Conservation (phyloP, 2,113 vertebrate species). For the pig (Sus scrofa) region DNA sequence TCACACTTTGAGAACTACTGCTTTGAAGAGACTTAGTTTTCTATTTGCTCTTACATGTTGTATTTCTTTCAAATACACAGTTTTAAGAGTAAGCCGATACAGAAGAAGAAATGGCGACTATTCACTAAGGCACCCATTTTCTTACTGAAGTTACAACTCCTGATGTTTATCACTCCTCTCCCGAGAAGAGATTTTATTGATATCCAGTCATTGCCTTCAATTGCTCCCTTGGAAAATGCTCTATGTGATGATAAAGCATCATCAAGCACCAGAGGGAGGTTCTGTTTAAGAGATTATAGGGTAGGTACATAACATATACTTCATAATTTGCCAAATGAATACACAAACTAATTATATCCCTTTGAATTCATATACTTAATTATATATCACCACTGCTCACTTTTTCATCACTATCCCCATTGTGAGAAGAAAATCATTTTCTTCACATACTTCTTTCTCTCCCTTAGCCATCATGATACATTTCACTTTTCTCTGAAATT, state of each 20-base stretch:
- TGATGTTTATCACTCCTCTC: fast-evolving
- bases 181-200: neutral
- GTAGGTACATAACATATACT: neutral
- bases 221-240: neutral
- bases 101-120: neutral
- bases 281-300: neutral
- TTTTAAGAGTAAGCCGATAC: neutral
- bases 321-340: neutral
- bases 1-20: neutral
- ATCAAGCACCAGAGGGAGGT: neutral
- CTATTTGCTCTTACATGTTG: neutral
- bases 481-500: neutral
- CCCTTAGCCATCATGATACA: neutral
- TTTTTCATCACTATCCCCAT: neutral
- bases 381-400: neutral
- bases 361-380: neutral
- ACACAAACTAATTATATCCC: neutral
- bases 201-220: neutral
- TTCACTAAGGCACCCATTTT: neutral
- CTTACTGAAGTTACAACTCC: neutral
- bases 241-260: neutral
- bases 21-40: neutral
- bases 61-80: neutral
- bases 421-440: neutral
- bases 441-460: neutral